These are phyloP conservation scores for Andrena bucephala DNA, from an alignment of 2,888 invertebrate genomes.

Conservation along the genomic window DNA sequence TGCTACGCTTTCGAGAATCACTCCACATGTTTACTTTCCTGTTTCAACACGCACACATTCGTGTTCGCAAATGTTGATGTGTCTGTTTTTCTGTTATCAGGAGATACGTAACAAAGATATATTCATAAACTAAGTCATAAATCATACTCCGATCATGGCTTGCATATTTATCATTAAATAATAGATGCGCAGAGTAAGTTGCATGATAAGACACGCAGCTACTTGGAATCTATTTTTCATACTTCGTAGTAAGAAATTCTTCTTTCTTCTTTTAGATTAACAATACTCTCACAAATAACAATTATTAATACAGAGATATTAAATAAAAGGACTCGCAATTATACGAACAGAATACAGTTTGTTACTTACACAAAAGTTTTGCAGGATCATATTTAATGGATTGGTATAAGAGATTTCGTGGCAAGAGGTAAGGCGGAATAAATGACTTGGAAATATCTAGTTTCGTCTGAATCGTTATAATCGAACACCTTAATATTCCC, in stretches of 20 bases:
- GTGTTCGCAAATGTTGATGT: background rate
- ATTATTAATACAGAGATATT: background rate
- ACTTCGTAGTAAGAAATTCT: background rate
- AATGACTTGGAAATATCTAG: background rate
- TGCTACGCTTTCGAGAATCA: background rate
- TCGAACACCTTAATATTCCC: background rate
- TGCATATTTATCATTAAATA: background rate
- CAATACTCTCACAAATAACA: background rate
- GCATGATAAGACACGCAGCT: background rate
- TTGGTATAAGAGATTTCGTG: constrained; percentile 48
- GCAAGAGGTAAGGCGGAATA: constrained; percentile 48
- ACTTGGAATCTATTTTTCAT: background rate
- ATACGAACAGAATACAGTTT: background rate
- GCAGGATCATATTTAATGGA: constrained; percentile 60
- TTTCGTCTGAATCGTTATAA: background rate
- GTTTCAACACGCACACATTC: background rate
- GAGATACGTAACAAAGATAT: background rate
- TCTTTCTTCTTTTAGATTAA: constrained; percentile 12
- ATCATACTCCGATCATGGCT: background rate
- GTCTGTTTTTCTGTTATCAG: constrained; percentile 20
- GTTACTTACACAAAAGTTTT: background rate
- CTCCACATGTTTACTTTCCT: background rate
- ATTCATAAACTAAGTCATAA: background rate
- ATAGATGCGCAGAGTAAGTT: background rate
- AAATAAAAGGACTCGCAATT: background rate